Conservation (phyloP, 1,140 invertebrate species). For the Drosophila willistoni region DNA sequence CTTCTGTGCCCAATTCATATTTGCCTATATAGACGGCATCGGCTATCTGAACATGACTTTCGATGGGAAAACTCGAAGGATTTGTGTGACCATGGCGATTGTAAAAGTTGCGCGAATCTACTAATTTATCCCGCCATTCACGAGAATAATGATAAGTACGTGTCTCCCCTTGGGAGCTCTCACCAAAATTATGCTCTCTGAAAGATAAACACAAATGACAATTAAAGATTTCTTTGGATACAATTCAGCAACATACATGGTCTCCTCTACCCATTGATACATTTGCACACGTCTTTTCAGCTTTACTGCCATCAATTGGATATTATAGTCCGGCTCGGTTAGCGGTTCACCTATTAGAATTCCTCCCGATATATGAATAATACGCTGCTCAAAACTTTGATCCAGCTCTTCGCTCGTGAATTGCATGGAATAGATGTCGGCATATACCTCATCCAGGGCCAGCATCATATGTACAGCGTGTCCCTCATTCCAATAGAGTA, state of each 20-base stretch:
- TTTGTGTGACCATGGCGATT: slow-evolving; percentile 90
- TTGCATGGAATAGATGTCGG: slow-evolving; percentile 85
- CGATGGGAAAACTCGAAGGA: slow-evolving; percentile 88
- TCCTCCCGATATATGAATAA: slow-evolving; percentile 90
- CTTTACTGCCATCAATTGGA: slow-evolving; percentile 89
- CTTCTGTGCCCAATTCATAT: slow-evolving; percentile 84
- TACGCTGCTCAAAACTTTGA: slow-evolving; percentile 88
- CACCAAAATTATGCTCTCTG: slow-evolving; percentile 79
- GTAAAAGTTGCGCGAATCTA: slow-evolving; percentile 90
- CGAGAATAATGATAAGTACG: slow-evolving; percentile 90
- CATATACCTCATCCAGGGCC: slow-evolving; percentile 89
- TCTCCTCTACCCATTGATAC: slow-evolving; percentile 96
- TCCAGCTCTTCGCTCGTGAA: slow-evolving; percentile 84
- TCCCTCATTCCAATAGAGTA: slow-evolving; percentile 91
- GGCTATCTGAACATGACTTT: slow-evolving; percentile 86
- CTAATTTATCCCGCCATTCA: slow-evolving; percentile 92
- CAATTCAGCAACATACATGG: slow-evolving; percentile 60
- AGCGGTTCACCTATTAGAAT: slow-evolving; percentile 90
- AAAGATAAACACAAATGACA: background rate
- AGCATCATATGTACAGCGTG: slow-evolving; percentile 88
- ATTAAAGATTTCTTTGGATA: background rate
- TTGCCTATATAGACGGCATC: slow-evolving; percentile 86
- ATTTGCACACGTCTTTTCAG: slow-evolving; percentile 92
- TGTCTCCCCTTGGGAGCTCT: slow-evolving; percentile 79
- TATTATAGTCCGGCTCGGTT: slow-evolving; percentile 91